Evolutionary conservation across 2,797 vertebrate genomes (phyloP), one percentile per base, ranked within the genome.

Genomic region (Naso thynnoides): DNA sequence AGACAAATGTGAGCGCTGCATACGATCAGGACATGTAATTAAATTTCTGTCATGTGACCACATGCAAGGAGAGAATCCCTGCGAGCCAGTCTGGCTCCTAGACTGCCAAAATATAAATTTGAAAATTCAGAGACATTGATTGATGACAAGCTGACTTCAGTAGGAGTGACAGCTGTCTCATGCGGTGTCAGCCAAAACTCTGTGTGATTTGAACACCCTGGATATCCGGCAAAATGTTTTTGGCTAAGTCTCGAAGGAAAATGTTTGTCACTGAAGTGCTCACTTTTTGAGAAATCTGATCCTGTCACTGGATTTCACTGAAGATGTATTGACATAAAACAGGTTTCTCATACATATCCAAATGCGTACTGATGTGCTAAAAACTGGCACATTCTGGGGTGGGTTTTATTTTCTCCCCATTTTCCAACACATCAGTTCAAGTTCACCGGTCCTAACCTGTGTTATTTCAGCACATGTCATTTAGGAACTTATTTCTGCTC

Each of bases 381-480:
- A 44, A 70, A 72, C 31, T 33, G 5, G 6, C 9, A 33, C 9
- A 2, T 26, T 0, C 11, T 6, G 8, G 19, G 3, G 4, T 21
- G 14, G 23, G 5, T 41, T 16, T 16, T 41, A 3, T 16, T 2
- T 6, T 56, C 33, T 11, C 36, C 21, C 6, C 15, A 54, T 36
- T 70, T 60, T 29, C 54, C 39, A 76, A 7, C 47, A 38, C 66
- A 44, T 14, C 15, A 48, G 61, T 71, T 23, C n/a, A 48, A 21
- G 26, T 0, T 39, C 7, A 26, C 29, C 6, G 24, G 27, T 78
- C 5, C 16, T 26, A 73, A 76, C 45, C 60, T 54, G 57, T 60
- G 59, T 82, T 81, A 73, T 67, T 67, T 76, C 73, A 73, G 39
- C 55, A 69, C 58, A 29, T 56, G n/a, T 36, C 27, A 19, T 4